Evolutionary conservation across 2,113 vertebrate species (phyloP), one percentile per base, ranked within the genome.

Genomic region (Pardalotus punctatus): DNA sequence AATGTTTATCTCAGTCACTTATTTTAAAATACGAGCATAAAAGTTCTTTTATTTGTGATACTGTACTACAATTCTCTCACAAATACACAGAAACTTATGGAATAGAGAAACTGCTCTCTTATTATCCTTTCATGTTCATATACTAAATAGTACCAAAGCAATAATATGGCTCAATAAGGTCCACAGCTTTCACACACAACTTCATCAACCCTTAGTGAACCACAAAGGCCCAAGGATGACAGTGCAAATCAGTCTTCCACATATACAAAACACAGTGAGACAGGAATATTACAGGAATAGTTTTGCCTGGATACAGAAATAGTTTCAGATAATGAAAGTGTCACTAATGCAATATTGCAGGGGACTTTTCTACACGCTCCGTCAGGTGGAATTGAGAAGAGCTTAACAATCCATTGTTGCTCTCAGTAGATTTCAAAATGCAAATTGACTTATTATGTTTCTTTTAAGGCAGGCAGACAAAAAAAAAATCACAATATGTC

Each of bases 401-500:
- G 83, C 79, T 91, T 97, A 98, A 97, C 1, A 65, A 97, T 94
- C 80, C 62, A 11, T 86, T 94, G 86, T 80, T 70, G 16, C 84
- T 97, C 96, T 97, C 91, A 92, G 48, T 58, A 87, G 97, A 97
- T 95, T 96, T 97, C 72, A 97, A 97, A 97, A 98, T 97, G 95
- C 76, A 97, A 97, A 98, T 94, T 96, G 86, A 97, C 88, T 95
- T 97, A 92, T 82, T 97, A 93, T 89, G 45, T 73, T 97, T 95
- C 69, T 95, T 83, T 96, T 96, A 94, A 88, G 20, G 38, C 33
- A 67, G 35, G 1, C 25, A 71, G 36, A n/a, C n/a, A 28, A 83
- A 91, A 91, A 95, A 95, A 88, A 65, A 31, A 66, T 8, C 54
- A 56, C 83, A 85, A 88, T 94, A 80, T 5, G 1, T 90, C 83